Base-by-base conservation (phyloP, 2,888 invertebrate species). In the Mylabris sibirica region DNA sequence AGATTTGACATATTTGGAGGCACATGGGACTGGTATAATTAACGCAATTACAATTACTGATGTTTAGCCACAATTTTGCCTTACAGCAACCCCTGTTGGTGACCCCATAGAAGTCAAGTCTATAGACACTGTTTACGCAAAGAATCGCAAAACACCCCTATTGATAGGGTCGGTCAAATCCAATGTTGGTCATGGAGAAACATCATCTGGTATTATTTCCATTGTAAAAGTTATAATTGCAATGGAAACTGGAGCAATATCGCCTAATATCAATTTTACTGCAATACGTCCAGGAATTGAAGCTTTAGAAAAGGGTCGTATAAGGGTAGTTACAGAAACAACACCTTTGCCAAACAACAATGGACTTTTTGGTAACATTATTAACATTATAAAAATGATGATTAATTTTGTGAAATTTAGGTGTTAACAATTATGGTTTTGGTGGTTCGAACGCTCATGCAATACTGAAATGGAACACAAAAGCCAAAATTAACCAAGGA, bases 161-260 rank as follows among this genome's bases (percentile, higher is more conserved):
- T 85, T 90, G 63, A 93, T 98, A 69, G 98, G 98, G 1, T 95
- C 97, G 0, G 91, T 97, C 38, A 98, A 98, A 82, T 96, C 97
- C 0, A 98, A 97, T 84, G 88, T 97, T 83, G 98, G 98, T 0
- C 98, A 98, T 84, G 90, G 94, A 0, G 98, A 98, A 81, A 93
- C 97, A 0, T 90, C 91, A 1, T 93, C 94, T 5, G 94, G 96
- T 11, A 86, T 96, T 1, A 94, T 94, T 75, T 93, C 95, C 0
- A 83, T 97, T 34, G 87, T 87, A 1, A 91, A 91, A 85, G 89
- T 86, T 1, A 75, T 91, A 11, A 85, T 93, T 63, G 92, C 94
- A 0, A 94, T 96, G 88, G 93, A 95, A 80, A 90, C 89, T 5
- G 92, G 93, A 0, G 85, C 87, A 30, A 90, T 98, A 62, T 93